These are phyloP conservation scores for Cantharis flavilabris DNA, from an alignment of 2,888 invertebrate genomes.

Conservation along the genomic window DNA sequence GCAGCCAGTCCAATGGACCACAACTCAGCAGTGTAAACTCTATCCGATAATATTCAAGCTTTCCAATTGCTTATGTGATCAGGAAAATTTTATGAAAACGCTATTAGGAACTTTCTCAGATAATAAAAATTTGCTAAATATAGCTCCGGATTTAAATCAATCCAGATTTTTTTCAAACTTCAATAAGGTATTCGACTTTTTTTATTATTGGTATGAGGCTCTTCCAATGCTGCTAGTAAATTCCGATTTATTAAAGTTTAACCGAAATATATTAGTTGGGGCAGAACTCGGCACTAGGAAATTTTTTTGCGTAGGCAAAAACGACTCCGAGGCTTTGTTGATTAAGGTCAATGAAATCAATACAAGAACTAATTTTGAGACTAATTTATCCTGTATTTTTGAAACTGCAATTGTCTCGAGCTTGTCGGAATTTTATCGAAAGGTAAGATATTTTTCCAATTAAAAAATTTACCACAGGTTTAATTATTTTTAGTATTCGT, in stretches of 20 bases:
- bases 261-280: neutral
- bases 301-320: neutral
- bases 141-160: neutral
- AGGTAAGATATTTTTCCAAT: neutral
- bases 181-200: neutral
- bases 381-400: neutral
- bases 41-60: neutral
- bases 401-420: neutral
- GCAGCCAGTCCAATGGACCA: neutral
- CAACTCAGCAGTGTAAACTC: neutral
- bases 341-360: fast-evolving
- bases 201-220: neutral
- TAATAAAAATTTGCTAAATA: neutral
- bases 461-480: neutral
- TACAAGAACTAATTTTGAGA: neutral
- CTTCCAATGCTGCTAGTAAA: neutral
- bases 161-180: neutral
- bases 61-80: neutral
- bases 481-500: neutral
- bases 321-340: neutral
- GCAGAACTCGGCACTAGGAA: neutral
- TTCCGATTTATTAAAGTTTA: neutral
- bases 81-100: neutral
- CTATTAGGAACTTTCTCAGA: neutral
- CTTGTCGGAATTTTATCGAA: neutral